phyloP scores from a whole-genome alignment of 2,113 vertebrate species.

The Microtus oregoni region DNA sequence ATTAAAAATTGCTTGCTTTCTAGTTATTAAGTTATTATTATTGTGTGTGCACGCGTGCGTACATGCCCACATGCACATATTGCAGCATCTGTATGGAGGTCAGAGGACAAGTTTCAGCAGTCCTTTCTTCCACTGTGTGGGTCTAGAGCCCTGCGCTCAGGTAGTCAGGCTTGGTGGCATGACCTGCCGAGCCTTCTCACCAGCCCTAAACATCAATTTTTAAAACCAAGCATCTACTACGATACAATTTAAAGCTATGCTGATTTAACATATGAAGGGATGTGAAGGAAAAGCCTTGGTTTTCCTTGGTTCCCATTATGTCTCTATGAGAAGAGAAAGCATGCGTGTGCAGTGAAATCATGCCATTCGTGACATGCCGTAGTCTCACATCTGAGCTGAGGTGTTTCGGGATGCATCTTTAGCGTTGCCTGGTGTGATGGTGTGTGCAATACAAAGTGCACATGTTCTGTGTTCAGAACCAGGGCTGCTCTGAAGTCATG shows the following conservation, averaged over 20 bases:
- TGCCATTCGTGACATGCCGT: too few relatives aligned
- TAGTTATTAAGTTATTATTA: not conserved
- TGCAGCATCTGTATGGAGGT: not conserved
- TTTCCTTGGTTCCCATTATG: too few relatives aligned
- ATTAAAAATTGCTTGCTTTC: not conserved
- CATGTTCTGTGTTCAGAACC: not conserved
- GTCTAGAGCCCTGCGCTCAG: not conserved
- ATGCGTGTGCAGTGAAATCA: rapidly evolving
- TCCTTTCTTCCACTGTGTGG: not conserved
- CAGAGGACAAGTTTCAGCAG: not conserved
- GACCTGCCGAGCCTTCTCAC: not conserved
- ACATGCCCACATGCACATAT: not conserved
- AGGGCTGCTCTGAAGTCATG: not conserved
- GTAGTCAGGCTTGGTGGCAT: not conserved
- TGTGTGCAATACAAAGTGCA: rapidly evolving
- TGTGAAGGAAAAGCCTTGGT: not conserved
- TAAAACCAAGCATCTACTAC: not conserved
- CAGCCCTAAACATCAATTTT: not conserved
- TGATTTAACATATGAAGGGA: not conserved
- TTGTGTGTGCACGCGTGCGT: not conserved
- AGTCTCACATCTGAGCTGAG: not conserved
- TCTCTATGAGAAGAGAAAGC: not conserved
- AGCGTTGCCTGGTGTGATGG: too few relatives aligned
- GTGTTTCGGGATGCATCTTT: not conserved
- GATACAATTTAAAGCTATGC: not conserved